Percentiles rank a stretch among this genome's conserved stretches.
phyloP scores from a whole-genome alignment of 2,797 vertebrate genomes.

The Peromyscus nudipes region DNA sequence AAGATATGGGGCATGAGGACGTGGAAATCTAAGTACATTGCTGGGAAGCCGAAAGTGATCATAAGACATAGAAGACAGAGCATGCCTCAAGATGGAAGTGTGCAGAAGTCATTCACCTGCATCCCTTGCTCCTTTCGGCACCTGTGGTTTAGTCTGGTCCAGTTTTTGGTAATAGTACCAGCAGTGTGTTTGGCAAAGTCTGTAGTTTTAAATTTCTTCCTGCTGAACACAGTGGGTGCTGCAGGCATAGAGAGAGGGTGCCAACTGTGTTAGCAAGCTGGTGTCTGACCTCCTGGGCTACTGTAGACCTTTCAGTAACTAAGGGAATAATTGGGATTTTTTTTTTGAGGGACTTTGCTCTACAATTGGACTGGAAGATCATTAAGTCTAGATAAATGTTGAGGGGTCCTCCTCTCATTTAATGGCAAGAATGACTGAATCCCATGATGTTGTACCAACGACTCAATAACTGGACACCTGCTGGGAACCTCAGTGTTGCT shows the following conservation, averaged over 20 bases:
- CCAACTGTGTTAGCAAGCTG: background rate
- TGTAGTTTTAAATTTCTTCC: background rate
- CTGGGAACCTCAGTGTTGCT: background rate
- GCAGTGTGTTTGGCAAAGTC: background rate
- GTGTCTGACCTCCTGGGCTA: background rate
- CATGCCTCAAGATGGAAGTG: background rate
- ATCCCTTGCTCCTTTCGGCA: slow-evolving; percentile 1
- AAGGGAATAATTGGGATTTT: slow-evolving; percentile 20
- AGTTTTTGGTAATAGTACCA: background rate
- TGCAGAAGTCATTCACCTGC: background rate
- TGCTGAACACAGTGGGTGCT: background rate
- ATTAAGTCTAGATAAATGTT: slow-evolving; percentile 12
- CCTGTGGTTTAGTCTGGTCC: background rate
- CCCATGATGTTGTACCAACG: slow-evolving; percentile 13
- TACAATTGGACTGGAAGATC: background rate
- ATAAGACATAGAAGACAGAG: background rate
- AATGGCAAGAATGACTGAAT: background rate
- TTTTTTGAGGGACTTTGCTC: slow-evolving; percentile 40
- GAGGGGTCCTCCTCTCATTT: background rate
- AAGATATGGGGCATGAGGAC: background rate
- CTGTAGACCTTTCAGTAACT: background rate
- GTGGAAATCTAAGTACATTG: slow-evolving; percentile 42
- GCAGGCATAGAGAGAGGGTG: background rate
- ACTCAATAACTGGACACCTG: background rate
- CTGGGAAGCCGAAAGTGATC: slow-evolving; percentile 28